Conservation (phyloP, 2,797 vertebrate species). For the Nyctibius grandis region DNA sequence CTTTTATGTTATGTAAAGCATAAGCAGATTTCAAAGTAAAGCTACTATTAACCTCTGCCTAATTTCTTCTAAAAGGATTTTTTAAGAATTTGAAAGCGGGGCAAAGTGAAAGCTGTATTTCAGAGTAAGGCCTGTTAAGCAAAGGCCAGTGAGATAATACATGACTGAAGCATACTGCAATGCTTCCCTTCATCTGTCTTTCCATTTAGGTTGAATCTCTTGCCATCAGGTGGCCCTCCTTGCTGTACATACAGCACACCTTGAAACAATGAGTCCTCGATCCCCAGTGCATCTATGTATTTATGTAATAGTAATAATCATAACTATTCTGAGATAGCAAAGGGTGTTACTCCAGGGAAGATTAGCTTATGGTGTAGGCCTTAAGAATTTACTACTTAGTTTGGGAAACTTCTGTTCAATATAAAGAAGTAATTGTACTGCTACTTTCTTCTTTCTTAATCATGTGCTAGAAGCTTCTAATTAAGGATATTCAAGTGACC, state of each 20-base stretch:
- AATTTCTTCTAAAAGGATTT: slow-evolving; percentile 52
- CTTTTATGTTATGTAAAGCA: slow-evolving; percentile 55
- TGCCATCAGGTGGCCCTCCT: not conserved
- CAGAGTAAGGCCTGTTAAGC: not conserved
- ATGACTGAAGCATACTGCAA: not conserved
- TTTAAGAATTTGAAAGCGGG: slow-evolving; percentile 17
- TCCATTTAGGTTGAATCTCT: not conserved
- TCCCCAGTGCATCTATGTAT: not conserved
- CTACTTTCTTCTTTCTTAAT: not conserved
- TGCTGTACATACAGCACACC: not conserved
- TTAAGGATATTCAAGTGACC: not conserved
- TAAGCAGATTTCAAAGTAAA: slow-evolving; percentile 64
- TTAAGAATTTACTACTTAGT: not conserved
- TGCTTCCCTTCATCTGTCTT: not conserved
- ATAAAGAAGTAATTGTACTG: slow-evolving; percentile 1
- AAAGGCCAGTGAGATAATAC: not conserved
- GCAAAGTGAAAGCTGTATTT: slow-evolving; percentile 1
- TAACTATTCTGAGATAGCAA: not conserved
- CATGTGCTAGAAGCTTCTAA: not conserved
- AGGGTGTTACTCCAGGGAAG: not conserved
- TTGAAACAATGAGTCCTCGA: not conserved
- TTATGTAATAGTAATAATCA: not conserved
- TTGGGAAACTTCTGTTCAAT: not conserved
- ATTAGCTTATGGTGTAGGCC: not conserved
- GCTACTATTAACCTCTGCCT: slow-evolving; percentile 52